These are phyloP conservation scores for Ferdinandea cuprea DNA, from an alignment of 2,888 invertebrate genomes.

Conservation along the genomic window DNA sequence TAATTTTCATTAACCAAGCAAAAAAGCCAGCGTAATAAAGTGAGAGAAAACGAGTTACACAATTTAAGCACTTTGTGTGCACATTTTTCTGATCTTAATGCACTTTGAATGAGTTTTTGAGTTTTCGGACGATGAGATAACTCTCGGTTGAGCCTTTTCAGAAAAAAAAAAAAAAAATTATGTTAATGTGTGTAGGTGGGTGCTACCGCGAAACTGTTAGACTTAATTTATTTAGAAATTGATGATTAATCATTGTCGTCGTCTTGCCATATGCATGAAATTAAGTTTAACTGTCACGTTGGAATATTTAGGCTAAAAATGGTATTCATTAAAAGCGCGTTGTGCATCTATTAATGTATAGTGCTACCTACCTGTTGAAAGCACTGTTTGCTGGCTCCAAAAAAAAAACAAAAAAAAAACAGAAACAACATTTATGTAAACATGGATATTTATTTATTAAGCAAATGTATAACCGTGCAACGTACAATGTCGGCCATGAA, in stretches of 20 bases:
- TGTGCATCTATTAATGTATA: slow-evolving; percentile 17
- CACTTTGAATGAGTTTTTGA: slow-evolving; percentile 52
- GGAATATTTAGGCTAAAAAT: slow-evolving; percentile 45
- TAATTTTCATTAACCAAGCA: slow-evolving; percentile 64
- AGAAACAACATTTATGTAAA: no score
- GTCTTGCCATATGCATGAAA: neutral
- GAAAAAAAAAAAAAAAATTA: no score
- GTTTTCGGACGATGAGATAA: slow-evolving; percentile 49
- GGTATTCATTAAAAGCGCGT: slow-evolving; percentile 53
- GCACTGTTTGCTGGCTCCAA: slow-evolving; percentile 21
- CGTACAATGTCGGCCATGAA: slow-evolving; percentile 32
- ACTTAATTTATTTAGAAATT: slow-evolving; percentile 23
- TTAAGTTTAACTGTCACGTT: slow-evolving; percentile 3
- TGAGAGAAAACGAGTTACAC: slow-evolving; percentile 40
- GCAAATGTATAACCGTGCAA: slow-evolving; percentile 34
- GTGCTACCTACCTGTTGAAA: slow-evolving; percentile 17
- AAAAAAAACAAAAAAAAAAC: no score
- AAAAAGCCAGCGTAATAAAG: slow-evolving; percentile 31
- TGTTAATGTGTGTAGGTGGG: slow-evolving; percentile 27
- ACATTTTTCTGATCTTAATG: slow-evolving; percentile 40
- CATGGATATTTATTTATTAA: slow-evolving; percentile 54
- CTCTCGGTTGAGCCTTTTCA: neutral
- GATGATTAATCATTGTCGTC: slow-evolving; percentile 37
- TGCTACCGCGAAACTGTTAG: slow-evolving; percentile 22
- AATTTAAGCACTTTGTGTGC: slow-evolving; percentile 6